phyloP scores from a whole-genome alignment of 2,888 invertebrate species.

The Agrochola macilenta region DNA sequence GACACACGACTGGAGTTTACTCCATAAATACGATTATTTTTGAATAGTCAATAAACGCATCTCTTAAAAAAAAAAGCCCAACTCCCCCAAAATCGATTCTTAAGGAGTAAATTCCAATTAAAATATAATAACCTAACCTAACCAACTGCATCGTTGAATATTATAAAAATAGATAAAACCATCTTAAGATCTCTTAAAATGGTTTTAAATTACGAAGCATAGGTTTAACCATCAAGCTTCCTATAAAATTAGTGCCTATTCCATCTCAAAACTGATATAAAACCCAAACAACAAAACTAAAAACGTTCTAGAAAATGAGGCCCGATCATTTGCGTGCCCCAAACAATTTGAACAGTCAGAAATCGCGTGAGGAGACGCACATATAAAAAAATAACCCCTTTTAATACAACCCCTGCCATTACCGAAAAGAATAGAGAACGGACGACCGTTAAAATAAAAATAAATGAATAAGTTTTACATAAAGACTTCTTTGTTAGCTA shows the following conservation, averaged over 20 bases:
- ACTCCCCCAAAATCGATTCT: too few relatives aligned
- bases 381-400: conserved; percentile 80
- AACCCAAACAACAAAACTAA: conserved; percentile 52
- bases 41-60: too few relatives aligned
- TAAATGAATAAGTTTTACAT: conserved; percentile 87
- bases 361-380: conserved; percentile 85
- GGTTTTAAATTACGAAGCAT: background rate
- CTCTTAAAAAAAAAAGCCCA: too few relatives aligned
- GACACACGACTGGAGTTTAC: too few relatives aligned
- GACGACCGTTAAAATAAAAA: conserved; percentile 86
- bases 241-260: conserved; percentile 21
- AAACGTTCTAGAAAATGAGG: conserved; percentile 64
- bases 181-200: background rate
- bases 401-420: conserved; percentile 79
- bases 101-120: too few relatives aligned
- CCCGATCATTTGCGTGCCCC: conserved; percentile 81
- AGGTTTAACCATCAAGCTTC: conserved; percentile 4
- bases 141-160: background rate
- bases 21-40: too few relatives aligned
- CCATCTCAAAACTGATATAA: conserved; percentile 46
- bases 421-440: conserved; percentile 85
- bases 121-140: too few relatives aligned
- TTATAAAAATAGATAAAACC: background rate
- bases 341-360: conserved; percentile 80
- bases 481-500: conserved; percentile 83